phyloP scores from a whole-genome alignment of 2,888 invertebrate species.

The Harpalus rufipes region DNA sequence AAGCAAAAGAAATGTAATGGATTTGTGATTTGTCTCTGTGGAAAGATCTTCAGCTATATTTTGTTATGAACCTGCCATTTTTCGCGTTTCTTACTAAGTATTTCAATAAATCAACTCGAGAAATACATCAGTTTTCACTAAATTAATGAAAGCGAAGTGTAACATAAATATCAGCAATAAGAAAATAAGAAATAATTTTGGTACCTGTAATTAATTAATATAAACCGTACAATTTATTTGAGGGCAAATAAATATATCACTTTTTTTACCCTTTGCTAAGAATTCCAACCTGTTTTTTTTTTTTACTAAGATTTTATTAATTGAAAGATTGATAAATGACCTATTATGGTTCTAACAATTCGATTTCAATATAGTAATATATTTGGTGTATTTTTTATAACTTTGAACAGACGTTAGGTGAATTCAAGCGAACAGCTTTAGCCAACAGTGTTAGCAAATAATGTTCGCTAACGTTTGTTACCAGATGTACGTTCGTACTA shows the following conservation, averaged over 20 bases:
- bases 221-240: background rate
- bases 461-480: no score
- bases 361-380: no score
- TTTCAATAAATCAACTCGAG: background rate
- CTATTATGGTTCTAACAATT: no score
- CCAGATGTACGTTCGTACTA: no score
- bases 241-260: background rate
- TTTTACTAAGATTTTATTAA: no score
- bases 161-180: background rate
- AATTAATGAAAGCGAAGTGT: background rate
- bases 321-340: no score
- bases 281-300: no score
- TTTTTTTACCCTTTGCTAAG: background rate
- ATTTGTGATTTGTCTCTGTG: constrained; percentile 9
- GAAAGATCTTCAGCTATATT: background rate
- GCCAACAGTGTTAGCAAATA: no score
- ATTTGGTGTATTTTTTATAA: no score
- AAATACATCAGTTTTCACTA: background rate
- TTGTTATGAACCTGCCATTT: background rate
- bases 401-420: no score
- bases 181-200: background rate
- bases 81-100: background rate
- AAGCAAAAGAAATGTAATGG: constrained; percentile 1
- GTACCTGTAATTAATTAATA: background rate
- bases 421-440: no score